Conservation (phyloP, 35 echinoderm and acorn worm species). For the Heliocidaris erythrogramma region DNA sequence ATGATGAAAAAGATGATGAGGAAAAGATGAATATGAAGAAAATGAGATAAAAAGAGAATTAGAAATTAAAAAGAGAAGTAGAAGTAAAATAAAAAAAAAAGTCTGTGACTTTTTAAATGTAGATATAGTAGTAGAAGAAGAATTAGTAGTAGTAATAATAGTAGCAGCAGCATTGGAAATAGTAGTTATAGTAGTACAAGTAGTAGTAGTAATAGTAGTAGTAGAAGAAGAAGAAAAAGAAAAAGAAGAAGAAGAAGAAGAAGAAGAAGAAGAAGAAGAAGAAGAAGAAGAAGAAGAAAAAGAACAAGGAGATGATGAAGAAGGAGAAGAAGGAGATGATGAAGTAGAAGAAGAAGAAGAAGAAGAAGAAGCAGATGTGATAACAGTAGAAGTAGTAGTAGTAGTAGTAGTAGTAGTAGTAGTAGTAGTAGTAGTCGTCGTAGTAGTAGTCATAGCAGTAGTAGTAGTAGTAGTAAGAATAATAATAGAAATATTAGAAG, state of each 20-base stretch:
- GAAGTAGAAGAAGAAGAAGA: no score
- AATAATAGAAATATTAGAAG: no score
- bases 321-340: no score
- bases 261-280: no score
- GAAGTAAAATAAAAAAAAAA: not conserved
- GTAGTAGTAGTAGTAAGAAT: no score
- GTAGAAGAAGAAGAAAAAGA: not conserved
- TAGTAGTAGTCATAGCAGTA: no score
- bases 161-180: not conserved
- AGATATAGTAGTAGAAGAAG: not conserved
- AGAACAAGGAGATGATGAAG: no score
- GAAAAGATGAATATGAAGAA: not conserved
- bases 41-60: not conserved
- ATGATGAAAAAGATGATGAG: not conserved
- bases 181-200: constrained; percentile 29
- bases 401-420: not conserved
- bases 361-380: not conserved
- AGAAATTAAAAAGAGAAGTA: not conserved
- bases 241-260: no score
- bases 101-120: not conserved
- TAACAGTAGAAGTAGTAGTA: not conserved
- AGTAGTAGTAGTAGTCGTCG: no score
- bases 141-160: not conserved
- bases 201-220: constrained; percentile 27
- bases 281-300: no score